phyloP scores from a whole-genome alignment of 2,797 vertebrate species.

The Pipistrellus pygmaeus region DNA sequence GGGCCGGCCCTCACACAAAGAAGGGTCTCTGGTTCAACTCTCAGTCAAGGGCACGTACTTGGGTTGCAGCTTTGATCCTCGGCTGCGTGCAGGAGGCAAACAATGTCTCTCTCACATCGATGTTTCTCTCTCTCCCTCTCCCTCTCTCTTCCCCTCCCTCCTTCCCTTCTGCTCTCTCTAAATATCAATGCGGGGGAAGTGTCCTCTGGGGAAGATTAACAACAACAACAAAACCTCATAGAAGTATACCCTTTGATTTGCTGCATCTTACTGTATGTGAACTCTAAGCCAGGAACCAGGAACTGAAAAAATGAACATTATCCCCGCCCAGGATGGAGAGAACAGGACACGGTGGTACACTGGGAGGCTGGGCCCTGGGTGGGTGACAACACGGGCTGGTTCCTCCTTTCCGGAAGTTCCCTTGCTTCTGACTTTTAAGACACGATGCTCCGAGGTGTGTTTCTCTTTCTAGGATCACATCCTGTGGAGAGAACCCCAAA shows the following conservation, averaged over 20 bases:
- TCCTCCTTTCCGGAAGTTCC: neutral
- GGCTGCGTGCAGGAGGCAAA: too few relatives aligned
- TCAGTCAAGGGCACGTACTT: too few relatives aligned
- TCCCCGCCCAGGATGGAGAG: neutral
- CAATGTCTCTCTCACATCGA: too few relatives aligned
- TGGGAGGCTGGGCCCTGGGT: neutral
- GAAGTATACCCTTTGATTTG: neutral
- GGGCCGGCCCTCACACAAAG: too few relatives aligned
- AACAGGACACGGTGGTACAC: neutral
- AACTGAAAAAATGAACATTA: neutral
- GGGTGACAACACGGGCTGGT: neutral
- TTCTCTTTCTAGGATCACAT: neutral
- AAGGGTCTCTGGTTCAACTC: too few relatives aligned
- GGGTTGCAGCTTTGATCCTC: too few relatives aligned
- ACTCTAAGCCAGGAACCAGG: neutral
- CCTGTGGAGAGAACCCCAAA: neutral
- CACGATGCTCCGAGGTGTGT: neutral
- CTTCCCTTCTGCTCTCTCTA: too few relatives aligned
- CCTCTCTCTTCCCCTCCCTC: too few relatives aligned
- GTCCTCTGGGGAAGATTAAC: too few relatives aligned
- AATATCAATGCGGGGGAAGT: too few relatives aligned
- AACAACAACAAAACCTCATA: too few relatives aligned
- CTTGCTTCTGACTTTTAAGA: neutral
- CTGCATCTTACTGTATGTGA: neutral
- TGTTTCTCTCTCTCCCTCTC: too few relatives aligned